Base-by-base conservation (phyloP, 2,888 invertebrate genomes). In the Dasysyrphus albostriatus region DNA sequence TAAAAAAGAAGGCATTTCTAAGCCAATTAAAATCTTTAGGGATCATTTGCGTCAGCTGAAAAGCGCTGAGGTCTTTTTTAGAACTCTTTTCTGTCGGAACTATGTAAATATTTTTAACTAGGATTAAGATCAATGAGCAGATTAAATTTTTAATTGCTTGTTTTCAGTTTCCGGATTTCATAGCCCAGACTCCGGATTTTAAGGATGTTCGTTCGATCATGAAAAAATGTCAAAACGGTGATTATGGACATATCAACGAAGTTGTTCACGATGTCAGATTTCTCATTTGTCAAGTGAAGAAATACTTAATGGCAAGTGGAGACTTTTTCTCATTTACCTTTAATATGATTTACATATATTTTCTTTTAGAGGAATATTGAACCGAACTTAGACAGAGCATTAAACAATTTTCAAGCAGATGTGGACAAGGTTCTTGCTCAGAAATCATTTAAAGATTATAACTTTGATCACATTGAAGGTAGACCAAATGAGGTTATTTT, bases 261-360 rank as follows among this genome's bases (percentile, higher is more conserved):
- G 95, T 95, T 16, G 94, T 96, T 56, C 94, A 95, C 90, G 96
- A 96, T 92, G 94, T 96, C 89, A 94, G 94, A 89, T 94, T 94
- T 72, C 95, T 95, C 89, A 94, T 95, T 88, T 94, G 94, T 89
- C 94, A 94, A 90, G 95, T 94, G 29, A 94, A 94, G 88, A 91
- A 94, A 59, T 95, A 95, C 91, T 92, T 95, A 39, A 94, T 95
- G 94, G 95, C 95, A 93, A 84, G 83, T 42, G 12, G 14, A 39
- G 5, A 0, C 32, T 39, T 29, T 10, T 39, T n/a, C 2, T 12
- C 14, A 9, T 7, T n/a, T n/a, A 39, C 1, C 1, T 58, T 37
- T 2, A 6, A 6, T 39, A 2, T 59, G 1, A 0, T 2, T 39
- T 59, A 4, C 32, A 4, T 10, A 19, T 59, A 19, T 39, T 10